Percentiles rank a stretch among this genome's conserved stretches.
Conservation (phyloP, 2,888 invertebrate genomes). For the Epinotia brunnichana region DNA sequence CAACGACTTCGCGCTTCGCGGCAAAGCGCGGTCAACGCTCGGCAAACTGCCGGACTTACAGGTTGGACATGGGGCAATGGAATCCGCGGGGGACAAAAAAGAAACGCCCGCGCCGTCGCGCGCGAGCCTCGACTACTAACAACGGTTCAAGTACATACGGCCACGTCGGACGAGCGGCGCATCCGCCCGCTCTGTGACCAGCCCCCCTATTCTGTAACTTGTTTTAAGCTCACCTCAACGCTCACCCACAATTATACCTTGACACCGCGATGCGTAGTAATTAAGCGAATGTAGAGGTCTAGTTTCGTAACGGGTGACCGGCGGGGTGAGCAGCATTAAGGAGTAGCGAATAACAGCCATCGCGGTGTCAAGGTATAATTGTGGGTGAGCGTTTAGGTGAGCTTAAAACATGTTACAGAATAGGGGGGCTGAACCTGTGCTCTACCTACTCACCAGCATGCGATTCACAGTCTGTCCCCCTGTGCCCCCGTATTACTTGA, state of each 20-base stretch:
- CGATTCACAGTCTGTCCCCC: not conserved
- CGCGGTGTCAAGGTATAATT: too few species aligned
- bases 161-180: conserved; percentile 11
- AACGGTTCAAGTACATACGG: conserved; percentile 28
- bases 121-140: conserved; percentile 69
- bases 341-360: too few species aligned
- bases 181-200: conserved; percentile 13
- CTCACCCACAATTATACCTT: too few species aligned
- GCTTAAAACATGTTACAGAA: too few species aligned
- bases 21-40: conserved; percentile 80
- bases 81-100: conserved; percentile 81
- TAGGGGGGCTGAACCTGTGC: too few species aligned
- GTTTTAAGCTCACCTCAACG: too few species aligned
- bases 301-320: too few species aligned
- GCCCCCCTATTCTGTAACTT: too few species aligned
- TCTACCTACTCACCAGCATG: not conserved
- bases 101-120: conserved; percentile 67
- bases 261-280: too few species aligned
- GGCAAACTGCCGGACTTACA: conserved; percentile 83
- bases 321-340: too few species aligned
- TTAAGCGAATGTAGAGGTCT: too few species aligned
- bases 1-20: conserved; percentile 71
- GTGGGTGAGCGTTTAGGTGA: too few species aligned
- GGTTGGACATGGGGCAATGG: conserved; percentile 81
- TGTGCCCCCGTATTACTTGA: not conserved